Evolutionary conservation across 2,113 vertebrate genomes (phyloP).

Genomic region (Pangasianodon gigas): DNA sequence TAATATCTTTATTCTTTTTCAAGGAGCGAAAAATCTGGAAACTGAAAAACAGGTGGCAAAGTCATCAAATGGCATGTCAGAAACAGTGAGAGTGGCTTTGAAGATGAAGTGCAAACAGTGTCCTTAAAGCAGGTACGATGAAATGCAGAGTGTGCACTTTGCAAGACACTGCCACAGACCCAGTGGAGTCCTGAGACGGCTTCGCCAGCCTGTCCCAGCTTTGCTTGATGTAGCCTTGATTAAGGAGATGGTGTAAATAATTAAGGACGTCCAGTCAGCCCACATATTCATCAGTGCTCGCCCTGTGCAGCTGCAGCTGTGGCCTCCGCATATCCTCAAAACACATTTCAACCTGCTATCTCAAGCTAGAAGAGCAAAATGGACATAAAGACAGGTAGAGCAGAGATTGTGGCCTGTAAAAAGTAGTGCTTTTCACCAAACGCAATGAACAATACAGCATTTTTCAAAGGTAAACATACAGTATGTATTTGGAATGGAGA

Average conservation of each 20-base stretch:
- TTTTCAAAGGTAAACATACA: background rate
- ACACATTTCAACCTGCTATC: background rate
- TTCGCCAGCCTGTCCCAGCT: conserved; percentile 42
- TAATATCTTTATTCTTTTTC: too few relatives aligned
- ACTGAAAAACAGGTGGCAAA: too few relatives aligned
- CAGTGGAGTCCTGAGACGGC: conserved; percentile 20
- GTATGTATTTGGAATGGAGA: background rate
- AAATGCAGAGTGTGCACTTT: conserved; percentile 47
- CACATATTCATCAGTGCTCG: conserved; percentile 38
- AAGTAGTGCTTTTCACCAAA: background rate
- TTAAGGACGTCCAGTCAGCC: conserved; percentile 30
- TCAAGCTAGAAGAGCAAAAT: background rate
- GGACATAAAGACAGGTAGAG: background rate
- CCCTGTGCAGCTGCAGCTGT: conserved; percentile 13
- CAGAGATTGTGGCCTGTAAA: background rate
- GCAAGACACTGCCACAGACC: conserved; percentile 43
- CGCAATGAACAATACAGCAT: background rate
- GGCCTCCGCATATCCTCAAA: background rate
- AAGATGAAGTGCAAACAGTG: conserved; percentile 23
- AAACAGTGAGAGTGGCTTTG: conserved; percentile 28
- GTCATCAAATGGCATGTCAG: conserved; percentile 36
- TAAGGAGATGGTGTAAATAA: conserved; percentile 49
- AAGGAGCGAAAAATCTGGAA: too few relatives aligned
- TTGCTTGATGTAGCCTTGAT: conserved; percentile 43
- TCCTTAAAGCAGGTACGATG: conserved; percentile 18